Conservation (phyloP, 2,113 vertebrate genomes). For the Pedionomus torquatus region DNA sequence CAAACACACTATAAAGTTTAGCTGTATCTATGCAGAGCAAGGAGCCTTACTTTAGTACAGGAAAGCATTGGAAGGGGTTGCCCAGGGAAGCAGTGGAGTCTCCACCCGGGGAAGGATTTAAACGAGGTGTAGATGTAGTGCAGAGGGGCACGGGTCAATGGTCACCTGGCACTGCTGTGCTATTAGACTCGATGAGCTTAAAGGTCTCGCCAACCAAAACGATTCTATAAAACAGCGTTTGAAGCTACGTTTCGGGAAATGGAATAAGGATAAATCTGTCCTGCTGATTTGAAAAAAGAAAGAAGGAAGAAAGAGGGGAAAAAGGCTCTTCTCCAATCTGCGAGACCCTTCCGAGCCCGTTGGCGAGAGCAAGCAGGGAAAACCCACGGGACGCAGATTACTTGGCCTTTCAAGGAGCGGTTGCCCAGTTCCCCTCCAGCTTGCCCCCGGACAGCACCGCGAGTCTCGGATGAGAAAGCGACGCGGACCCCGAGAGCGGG, state of each 20-base stretch:
- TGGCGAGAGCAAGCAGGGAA: neutral
- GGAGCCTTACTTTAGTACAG: neutral
- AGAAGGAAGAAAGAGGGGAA: too few relatives aligned
- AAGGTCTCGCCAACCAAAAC: neutral
- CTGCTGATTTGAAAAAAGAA: neutral
- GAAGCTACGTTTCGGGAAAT: neutral
- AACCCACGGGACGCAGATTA: neutral
- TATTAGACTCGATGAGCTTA: neutral
- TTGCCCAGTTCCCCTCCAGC: neutral
- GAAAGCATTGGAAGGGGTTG: neutral
- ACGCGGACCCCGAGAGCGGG: rapidly evolving
- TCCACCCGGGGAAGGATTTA: neutral
- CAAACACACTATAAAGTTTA: neutral
- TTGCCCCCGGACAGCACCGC: neutral
- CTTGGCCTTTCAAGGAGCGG: rapidly evolving
- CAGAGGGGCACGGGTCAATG: neutral
- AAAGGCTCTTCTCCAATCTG: too few relatives aligned
- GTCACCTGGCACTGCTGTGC: neutral
- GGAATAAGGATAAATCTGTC: neutral
- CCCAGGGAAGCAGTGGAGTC: neutral
- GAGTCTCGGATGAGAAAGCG: rapidly evolving
- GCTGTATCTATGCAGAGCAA: neutral
- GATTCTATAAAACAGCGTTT: rapidly evolving
- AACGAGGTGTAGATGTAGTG: neutral
- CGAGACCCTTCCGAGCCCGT: neutral